phyloP scores from a whole-genome alignment of 2,888 invertebrate species.

The Ectemnius lituratus region DNA sequence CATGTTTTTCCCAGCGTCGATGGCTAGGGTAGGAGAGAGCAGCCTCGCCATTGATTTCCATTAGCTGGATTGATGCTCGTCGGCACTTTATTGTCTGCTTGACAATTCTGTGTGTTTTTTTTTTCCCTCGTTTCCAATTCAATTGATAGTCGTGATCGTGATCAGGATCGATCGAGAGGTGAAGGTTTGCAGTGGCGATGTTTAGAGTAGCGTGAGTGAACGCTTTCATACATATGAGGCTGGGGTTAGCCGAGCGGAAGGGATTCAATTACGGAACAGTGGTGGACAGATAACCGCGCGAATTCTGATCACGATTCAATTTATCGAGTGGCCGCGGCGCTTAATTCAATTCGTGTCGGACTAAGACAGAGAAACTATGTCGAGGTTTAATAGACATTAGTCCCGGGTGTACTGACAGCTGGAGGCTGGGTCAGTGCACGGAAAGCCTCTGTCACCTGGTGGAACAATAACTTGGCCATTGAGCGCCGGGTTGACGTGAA shows the following conservation, averaged over 20 bases:
- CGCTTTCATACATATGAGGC: too few species aligned
- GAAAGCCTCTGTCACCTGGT: slow-evolving; percentile 37
- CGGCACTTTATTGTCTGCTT: too few species aligned
- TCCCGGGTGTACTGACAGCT: slow-evolving; percentile 36
- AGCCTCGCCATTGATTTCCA: too few species aligned
- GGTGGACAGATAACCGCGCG: slow-evolving; percentile 12
- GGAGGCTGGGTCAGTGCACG: slow-evolving; percentile 37
- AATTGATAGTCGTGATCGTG: too few species aligned
- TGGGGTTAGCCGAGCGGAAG: neutral
- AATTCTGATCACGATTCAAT: slow-evolving; percentile 23
- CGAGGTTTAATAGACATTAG: slow-evolving; percentile 34
- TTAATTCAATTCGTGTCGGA: slow-evolving; percentile 17
- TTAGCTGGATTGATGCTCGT: too few species aligned
- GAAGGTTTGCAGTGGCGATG: too few species aligned
- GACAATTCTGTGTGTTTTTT: too few species aligned
- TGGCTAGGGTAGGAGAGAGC: slow-evolving; percentile 1
- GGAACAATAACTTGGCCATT: slow-evolving; percentile 57
- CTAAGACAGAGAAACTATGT: slow-evolving; percentile 29
- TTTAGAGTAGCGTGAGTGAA: too few species aligned
- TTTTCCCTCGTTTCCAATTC: too few species aligned
- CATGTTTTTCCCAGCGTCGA: slow-evolving; percentile 15
- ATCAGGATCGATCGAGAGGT: too few species aligned
- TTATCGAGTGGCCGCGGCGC: slow-evolving; percentile 10
- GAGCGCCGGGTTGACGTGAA: slow-evolving; percentile 48
- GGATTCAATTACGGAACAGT: slow-evolving; percentile 3